These are phyloP conservation scores for Phlogophora meticulosa DNA, from an alignment of 2,888 invertebrate species.

Conservation along the genomic window DNA sequence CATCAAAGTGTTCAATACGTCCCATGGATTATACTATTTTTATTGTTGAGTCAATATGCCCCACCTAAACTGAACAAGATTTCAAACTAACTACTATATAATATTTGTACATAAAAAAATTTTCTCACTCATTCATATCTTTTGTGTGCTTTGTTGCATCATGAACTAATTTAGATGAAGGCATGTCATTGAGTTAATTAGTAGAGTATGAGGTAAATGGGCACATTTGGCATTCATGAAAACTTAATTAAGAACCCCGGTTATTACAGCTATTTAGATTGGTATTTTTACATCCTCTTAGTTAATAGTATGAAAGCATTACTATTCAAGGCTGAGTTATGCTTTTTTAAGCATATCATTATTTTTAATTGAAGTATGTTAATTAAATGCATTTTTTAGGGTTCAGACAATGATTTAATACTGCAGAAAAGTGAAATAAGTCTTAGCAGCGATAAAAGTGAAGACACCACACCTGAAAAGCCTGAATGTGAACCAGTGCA, in stretches of 20 bases:
- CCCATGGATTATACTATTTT: slow-evolving; percentile 22
- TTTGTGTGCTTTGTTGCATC: slow-evolving; percentile 42
- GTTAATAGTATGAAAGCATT: slow-evolving; percentile 67
- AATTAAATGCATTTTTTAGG: slow-evolving; percentile 70
- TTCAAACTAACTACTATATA: slow-evolving; percentile 13
- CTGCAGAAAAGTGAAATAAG: slow-evolving; percentile 85
- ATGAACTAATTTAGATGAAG: slow-evolving; percentile 51
- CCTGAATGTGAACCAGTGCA: slow-evolving; percentile 84
- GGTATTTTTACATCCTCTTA: slow-evolving; percentile 61
- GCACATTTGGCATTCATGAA: slow-evolving; percentile 68
- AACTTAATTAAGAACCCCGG: slow-evolving; percentile 59
- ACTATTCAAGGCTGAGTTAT: slow-evolving; percentile 63
- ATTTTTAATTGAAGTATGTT: slow-evolving; percentile 9
- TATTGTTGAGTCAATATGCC: slow-evolving; percentile 24
- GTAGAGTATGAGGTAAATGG: slow-evolving; percentile 64
- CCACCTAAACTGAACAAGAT: slow-evolving; percentile 4
- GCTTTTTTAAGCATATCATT: slow-evolving; percentile 40
- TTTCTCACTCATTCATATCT: slow-evolving; percentile 32
- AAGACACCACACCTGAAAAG: slow-evolving; percentile 80
- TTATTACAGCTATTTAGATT: slow-evolving; percentile 66
- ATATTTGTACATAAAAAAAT: slow-evolving; percentile 11
- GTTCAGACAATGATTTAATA: slow-evolving; percentile 82
- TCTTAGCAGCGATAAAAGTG: slow-evolving; percentile 79
- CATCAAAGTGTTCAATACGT: slow-evolving; percentile 20
- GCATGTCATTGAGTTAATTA: slow-evolving; percentile 61